Base-by-base conservation (phyloP, 2,888 invertebrate genomes). In the Lypha dubia region DNA sequence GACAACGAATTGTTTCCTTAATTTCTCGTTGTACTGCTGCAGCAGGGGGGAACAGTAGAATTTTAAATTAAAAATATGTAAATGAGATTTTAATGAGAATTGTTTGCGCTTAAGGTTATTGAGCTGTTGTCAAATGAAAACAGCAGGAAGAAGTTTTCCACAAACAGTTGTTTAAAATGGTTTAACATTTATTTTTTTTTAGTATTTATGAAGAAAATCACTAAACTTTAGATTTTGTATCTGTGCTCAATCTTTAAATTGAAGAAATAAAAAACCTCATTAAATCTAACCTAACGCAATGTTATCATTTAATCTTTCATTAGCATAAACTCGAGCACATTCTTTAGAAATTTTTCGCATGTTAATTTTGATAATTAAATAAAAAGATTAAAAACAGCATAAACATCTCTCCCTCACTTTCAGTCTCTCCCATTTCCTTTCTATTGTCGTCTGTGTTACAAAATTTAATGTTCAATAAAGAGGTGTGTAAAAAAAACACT, bases 21-120 rank as follows among this genome's bases (percentile, higher is more conserved):
- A 44, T 41, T 63, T 70, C 28, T 41, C 28, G 11, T 28, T n/a
- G 51, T 17, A 41, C 13, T n/a, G 28, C 38, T 20, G 17, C 20
- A n/a, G n/a, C n/a, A n/a, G n/a, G n/a, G n/a, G n/a, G n/a, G 56
- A 41, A 62, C 28, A 46, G 20, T 35, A 35, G 56, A 56, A 75
- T 60, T 67, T 70, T 41, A 51, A 44, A 62, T 70, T 22, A 32
- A 79, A 70, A 79, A 63, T 79, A 79, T 63, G 63, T 35, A 71
- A 35, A 79, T 79, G 51, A 79, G 53, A 44, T 68, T 46, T 77
- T 71, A 79, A 71, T 53, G 62, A 53, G 63, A 63, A 68, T 51
- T 41, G 20, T 56, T 79, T 62, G 60, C 62, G 70, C 28, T 70
- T 53, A 20, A 35, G 60, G 75, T 65, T 28, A 35, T 67, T 58